These are phyloP conservation scores for Drosophila virilis DNA, from an alignment of 1,140 invertebrate species.

Conservation along the genomic window DNA sequence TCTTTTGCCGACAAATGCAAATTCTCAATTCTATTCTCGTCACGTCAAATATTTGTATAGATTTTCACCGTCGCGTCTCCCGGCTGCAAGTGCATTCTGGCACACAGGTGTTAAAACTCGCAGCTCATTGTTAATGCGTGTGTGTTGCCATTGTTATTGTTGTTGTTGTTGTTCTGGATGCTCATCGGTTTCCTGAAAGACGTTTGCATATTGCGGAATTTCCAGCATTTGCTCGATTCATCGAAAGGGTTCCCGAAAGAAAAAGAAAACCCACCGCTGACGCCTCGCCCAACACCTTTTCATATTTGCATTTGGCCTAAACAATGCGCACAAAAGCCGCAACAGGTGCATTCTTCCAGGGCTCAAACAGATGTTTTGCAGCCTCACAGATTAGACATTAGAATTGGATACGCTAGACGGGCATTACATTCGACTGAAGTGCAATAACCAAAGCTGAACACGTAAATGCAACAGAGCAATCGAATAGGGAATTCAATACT, in stretches of 20 bases:
- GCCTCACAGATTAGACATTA: slow-evolving; percentile 2
- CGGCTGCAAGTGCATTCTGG: slow-evolving; percentile 69
- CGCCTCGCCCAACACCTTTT: slow-evolving; percentile 40
- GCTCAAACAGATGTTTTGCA: slow-evolving; percentile 14
- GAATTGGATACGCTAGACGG: slow-evolving; percentile 20
- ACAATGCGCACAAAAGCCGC: slow-evolving; percentile 16
- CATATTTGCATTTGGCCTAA: slow-evolving; percentile 49
- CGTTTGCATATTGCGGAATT: slow-evolving; percentile 71
- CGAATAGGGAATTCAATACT: no score
- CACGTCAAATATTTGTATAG: slow-evolving; percentile 79
- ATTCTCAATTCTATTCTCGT: slow-evolving; percentile 67
- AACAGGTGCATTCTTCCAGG: slow-evolving; percentile 29
- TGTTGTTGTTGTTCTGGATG: slow-evolving; percentile 14
- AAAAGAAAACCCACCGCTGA: slow-evolving; percentile 12
- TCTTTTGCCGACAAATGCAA: slow-evolving; percentile 79
- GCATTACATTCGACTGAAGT: not conserved
- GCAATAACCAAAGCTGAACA: no score
- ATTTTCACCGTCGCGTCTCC: slow-evolving; percentile 52
- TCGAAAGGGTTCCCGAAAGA: slow-evolving; percentile 62
- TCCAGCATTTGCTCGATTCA: slow-evolving; percentile 75
- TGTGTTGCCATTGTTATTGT: slow-evolving; percentile 32
- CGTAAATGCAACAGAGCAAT: no score
- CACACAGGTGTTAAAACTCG: slow-evolving; percentile 78
- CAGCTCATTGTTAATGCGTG: slow-evolving; percentile 75
- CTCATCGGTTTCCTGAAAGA: slow-evolving; percentile 10